Evolutionary conservation across 2,888 invertebrate species (phyloP).

Genomic region (Drymonia ruficornis): DNA sequence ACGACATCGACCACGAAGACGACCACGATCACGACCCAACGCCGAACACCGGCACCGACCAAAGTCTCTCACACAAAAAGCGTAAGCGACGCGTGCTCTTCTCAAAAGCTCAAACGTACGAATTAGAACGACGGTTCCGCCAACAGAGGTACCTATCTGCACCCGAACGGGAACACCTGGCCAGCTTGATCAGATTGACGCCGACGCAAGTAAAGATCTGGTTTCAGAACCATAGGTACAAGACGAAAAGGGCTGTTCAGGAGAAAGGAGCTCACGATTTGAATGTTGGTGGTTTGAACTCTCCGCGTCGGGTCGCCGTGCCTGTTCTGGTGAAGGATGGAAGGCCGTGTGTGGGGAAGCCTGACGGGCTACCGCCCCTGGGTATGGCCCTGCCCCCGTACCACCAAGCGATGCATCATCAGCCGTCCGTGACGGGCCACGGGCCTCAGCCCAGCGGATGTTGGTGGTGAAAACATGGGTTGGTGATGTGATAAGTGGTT

Average conservation of each 20-base stretch:
- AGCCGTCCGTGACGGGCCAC: conserved; percentile 67
- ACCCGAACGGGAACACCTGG: conserved; percentile 98
- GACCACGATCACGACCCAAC: conserved; percentile 80
- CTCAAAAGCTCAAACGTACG: conserved; percentile 98
- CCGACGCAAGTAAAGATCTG: conserved; percentile 99
- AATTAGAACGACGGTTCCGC: conserved; percentile 96
- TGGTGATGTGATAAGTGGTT: conserved; percentile 49
- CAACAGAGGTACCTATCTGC: conserved; percentile 99
- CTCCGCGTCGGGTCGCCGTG: conserved; percentile 96
- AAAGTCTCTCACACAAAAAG: conserved; percentile 89
- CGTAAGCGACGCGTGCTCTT: conserved; percentile 98
- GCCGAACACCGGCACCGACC: conserved; percentile 63
- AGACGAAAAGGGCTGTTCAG: conserved; percentile 98
- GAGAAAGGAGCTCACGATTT: conserved; percentile 93
- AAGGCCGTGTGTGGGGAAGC: conserved; percentile 91
- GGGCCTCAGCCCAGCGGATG: conserved; percentile 73
- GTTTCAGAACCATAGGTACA: conserved; percentile 99
- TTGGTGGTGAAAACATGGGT: conserved; percentile 79
- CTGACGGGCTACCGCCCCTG: conserved; percentile 78
- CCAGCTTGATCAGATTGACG: conserved; percentile 96
- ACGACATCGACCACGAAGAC: conserved; percentile 86
- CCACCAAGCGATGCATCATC: conserved; percentile 76
- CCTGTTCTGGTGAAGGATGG: conserved; percentile 98
- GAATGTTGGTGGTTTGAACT: conserved; percentile 88
- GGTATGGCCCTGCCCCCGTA: conserved; percentile 81